Base-by-base conservation (phyloP, 2,113 vertebrate species). In the Gasterosteus nipponicus region DNA sequence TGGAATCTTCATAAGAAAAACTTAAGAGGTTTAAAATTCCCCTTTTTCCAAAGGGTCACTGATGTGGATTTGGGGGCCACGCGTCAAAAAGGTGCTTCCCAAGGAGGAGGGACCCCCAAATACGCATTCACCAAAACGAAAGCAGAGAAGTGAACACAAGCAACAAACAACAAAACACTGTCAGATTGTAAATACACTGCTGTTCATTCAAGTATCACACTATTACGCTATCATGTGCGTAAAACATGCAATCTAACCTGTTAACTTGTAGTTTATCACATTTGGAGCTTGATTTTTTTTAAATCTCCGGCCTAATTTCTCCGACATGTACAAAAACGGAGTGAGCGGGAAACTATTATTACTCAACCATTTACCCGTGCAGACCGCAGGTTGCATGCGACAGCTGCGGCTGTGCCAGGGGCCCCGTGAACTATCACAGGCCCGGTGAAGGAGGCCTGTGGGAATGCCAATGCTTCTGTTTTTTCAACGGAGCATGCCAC, bases 31-130 rank as follows among this genome's bases (percentile, higher is more conserved):
- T 14, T 14, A 26, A 44, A 10, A 31, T 2, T 7, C 14, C 22
- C 22, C 22, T 26, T 26, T 26, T 26, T 26, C 22, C 22, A 26
- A 26, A 26, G 22, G 22, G 22, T 1, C 33, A 5, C 3, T 35
- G 33, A 35, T 35, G 92, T 92, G 78, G 47, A 82, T 89, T 65
- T 78, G 9, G 12, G 29, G 46, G 59, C 4, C 22, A 82, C 88
- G 91, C 91, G 80, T 87, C 87, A 15, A 91, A 90, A 95, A 96
- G 96, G 93, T 96, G 95, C 69, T 81, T 77, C 78, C 60, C 38
- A 33, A 42, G 58, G 1, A 41, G 69, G n/a, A 84, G 84, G 83
- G 75, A 69, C 58, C 93, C 93, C 95, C 94, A 95, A 95, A 96
- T 95, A 96, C 69, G 44, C 70, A 51, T 10, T 47, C 86, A 93